phyloP scores from a whole-genome alignment of 2,113 vertebrate genomes.

The Irena cyanogastra region DNA sequence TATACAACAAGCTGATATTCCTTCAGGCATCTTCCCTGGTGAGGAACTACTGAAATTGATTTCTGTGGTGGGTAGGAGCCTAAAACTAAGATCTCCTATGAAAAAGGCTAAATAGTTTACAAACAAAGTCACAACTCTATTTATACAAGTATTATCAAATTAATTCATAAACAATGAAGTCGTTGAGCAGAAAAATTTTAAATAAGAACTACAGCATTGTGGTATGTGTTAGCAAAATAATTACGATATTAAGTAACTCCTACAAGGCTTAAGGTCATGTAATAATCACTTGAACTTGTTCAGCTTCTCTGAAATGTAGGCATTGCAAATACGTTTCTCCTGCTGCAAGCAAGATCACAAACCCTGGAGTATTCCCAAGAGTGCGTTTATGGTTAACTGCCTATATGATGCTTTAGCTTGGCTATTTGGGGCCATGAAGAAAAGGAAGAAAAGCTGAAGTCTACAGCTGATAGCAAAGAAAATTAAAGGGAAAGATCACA shows the following conservation, averaged over 20 bases:
- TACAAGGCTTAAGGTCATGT: background rate
- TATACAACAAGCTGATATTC: background rate
- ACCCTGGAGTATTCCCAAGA: background rate
- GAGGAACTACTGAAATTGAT: background rate
- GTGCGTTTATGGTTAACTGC: background rate
- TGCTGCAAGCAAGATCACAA: background rate
- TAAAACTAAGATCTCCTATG: background rate
- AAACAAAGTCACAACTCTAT: background rate
- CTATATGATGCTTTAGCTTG: background rate
- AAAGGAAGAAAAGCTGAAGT: background rate
- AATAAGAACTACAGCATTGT: background rate
- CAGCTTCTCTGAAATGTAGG: background rate
- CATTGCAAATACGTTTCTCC: background rate
- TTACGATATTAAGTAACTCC: background rate
- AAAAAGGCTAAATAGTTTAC: background rate
- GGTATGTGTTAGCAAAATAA: background rate
- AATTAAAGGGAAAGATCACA: background rate
- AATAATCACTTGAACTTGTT: background rate
- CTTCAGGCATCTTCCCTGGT: background rate
- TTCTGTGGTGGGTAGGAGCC: background rate
- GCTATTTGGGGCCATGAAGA: background rate
- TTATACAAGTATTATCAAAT: conserved; percentile 10
- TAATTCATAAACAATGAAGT: background rate
- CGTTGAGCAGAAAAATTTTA: background rate
- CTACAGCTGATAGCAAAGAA: background rate